Evolutionary conservation across 1,140 invertebrate genomes (phyloP), one percentile per base, ranked within the genome.

Genomic region (Hyles vespertilio): DNA sequence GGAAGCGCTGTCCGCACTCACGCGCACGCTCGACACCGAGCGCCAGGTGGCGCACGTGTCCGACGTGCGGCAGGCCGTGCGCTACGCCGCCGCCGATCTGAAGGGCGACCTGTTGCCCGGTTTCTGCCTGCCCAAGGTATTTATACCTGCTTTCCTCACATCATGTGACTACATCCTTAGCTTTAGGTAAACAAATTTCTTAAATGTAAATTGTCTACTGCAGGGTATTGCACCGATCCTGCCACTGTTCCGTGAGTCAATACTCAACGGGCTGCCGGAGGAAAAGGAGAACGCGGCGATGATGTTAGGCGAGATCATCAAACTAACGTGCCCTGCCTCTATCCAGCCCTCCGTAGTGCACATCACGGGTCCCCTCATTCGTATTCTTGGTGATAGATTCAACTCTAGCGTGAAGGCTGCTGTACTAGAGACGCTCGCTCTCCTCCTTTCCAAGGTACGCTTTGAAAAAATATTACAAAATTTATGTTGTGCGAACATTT

Each of bases 351-450:
- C 97, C 51, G 97, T 99, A 2, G 95, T 99, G 40, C 95, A 98
- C 74, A 98, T 99, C 65, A 99, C 98, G 32, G 98, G 98, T 6
- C 98, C 98, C 0, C 91, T 99, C 10, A 99, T 99, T 89, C 92
- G 98, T 72, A 98, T 99, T 78, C 92, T 99, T 9, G 98, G 98
- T 32, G 98, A 99, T 88, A 92, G 98, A 51, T 99, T 98, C 81
- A 95, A 94, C 63, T 94, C 94, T 76, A 96, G 94, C 72, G 96
- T 99, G 0, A 99, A 99, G 90, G 96, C 97, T 0, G 97, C 98
- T 33, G 97, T 99, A 8, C 89, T 99, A 4, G 97, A 99, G 79
- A 98, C 97, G 0, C 90, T 99, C 12, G 96, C 96, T 1, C 92
- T 97, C 53, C 90, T 99, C 12, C 89, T 99, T n/a, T 93, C 94